phyloP scores from a whole-genome alignment of 2,113 vertebrate genomes.

The Fulica atra region DNA sequence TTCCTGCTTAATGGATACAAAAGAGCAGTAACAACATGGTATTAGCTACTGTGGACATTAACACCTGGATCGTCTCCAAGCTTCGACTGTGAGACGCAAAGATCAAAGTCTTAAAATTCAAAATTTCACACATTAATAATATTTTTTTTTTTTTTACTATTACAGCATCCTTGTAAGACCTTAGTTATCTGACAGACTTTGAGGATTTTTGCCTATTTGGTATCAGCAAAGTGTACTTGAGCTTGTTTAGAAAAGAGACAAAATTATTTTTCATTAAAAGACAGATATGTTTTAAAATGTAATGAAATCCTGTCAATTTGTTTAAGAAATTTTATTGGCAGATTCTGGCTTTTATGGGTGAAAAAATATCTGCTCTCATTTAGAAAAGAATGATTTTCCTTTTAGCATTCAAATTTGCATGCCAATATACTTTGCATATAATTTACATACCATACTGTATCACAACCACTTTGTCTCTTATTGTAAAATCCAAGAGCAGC shows the following conservation, averaged over 20 bases:
- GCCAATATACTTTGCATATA: constrained; percentile 53
- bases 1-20: background rate
- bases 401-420: constrained; percentile 54
- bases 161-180: background rate
- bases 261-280: background rate
- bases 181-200: background rate
- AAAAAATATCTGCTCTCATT: constrained; percentile 14
- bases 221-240: background rate
- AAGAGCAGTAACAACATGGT: background rate
- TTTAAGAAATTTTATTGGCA: background rate
- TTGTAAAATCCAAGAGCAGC: constrained; percentile 48
- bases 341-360: background rate
- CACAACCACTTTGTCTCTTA: constrained; percentile 19
- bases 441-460: constrained; percentile 52
- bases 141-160: background rate
- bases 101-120: background rate
- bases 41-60: background rate
- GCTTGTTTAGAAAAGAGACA: background rate
- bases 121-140: background rate
- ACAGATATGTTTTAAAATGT: background rate
- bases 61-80: background rate
- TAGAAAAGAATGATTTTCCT: constrained; percentile 50
- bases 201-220: background rate
- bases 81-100: background rate
- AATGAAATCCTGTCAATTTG: background rate